Base-by-base conservation (phyloP, 2,888 invertebrate species). In the Zelleria hepariella region DNA sequence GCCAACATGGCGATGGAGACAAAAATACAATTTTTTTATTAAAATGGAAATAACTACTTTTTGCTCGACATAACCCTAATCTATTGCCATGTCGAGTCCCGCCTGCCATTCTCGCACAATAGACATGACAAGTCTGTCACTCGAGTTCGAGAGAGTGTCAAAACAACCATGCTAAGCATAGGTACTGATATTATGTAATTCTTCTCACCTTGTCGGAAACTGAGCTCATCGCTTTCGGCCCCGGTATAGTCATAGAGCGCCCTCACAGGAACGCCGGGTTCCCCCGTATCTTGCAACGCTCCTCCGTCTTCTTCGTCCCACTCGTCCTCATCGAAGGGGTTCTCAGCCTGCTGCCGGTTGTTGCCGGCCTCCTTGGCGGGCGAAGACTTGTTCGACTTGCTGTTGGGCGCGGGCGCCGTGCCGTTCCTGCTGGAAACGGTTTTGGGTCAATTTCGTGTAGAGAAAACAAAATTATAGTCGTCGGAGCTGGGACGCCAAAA, bases 211-310 rank as follows among this genome's bases (percentile, higher is more conserved):
- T 96, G 96, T 86, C 97, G 94, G 86, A 99, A 98, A 84, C 94
- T 96, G 59, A 99, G 93, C 85, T 99, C 99, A 84, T 99, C 99
- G 70, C 95, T 96, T 91, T 99, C 99, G 1, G 98, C 97, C 65
- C 98, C 98, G 66, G 95, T 96, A 76, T 99, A 99, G 86, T 98
- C 98, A 82, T 98, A 99, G 42, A 99, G 90, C 52, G 98, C 99
- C 71, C 96, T 93, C 57, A 98, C 98, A 42, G 97, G 96, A 71
- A 98, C 94, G 53, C 98, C 98, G 15, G 97, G 96, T 86, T 97
- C 97, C 51, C 97, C 97, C 64, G 94, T 95, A 84, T 98, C 98
- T 20, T 96, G 95, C 65, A 97, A 90, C 26, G 95, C 93, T 64
- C 96, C 96, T 80, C 93, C 95, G 71, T 95, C 95, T 77, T 94